A percentile compares a stretch with the other conserved stretches of the same genome.
Evolutionary conservation across 2,797 vertebrate genomes (phyloP).

Genomic region (Acomys russatus): DNA sequence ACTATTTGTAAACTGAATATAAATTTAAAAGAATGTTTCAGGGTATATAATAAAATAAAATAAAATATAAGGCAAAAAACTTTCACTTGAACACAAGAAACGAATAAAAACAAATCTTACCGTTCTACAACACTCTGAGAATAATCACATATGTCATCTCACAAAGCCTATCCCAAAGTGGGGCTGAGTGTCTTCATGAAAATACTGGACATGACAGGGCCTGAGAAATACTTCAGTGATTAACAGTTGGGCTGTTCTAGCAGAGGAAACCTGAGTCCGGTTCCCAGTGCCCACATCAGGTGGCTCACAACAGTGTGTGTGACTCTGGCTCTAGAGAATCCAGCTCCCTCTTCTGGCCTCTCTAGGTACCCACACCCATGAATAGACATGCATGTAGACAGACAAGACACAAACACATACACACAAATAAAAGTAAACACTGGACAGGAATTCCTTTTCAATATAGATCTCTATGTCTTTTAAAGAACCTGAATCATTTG

Average conservation of each 20-base stretch:
- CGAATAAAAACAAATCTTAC: slow-evolving; percentile 9
- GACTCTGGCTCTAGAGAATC: neutral
- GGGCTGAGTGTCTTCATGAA: slow-evolving; percentile 30
- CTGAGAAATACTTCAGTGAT: neutral
- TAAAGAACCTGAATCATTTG: slow-evolving; percentile 36
- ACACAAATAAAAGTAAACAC: slow-evolving; percentile 11
- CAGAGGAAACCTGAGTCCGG: neutral
- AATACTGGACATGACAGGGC: neutral
- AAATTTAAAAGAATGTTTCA: neutral
- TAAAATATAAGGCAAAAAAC: slow-evolving; percentile 39
- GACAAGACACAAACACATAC: neutral
- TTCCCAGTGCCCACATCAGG: neutral
- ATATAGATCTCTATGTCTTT: neutral
- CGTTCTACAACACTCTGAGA: neutral
- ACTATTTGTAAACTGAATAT: neutral
- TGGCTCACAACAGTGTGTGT: neutral
- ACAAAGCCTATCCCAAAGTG: slow-evolving; percentile 4
- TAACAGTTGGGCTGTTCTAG: neutral
- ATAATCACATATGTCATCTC: neutral
- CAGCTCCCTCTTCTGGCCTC: neutral
- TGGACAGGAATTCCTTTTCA: slow-evolving; percentile 24
- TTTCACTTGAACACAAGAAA: slow-evolving; percentile 43
- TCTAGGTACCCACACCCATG: neutral
- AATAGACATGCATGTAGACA: neutral
- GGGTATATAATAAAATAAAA: slow-evolving; percentile 24